Conservation (phyloP, 2,797 vertebrate species). For the Cyclopterus lumpus region DNA sequence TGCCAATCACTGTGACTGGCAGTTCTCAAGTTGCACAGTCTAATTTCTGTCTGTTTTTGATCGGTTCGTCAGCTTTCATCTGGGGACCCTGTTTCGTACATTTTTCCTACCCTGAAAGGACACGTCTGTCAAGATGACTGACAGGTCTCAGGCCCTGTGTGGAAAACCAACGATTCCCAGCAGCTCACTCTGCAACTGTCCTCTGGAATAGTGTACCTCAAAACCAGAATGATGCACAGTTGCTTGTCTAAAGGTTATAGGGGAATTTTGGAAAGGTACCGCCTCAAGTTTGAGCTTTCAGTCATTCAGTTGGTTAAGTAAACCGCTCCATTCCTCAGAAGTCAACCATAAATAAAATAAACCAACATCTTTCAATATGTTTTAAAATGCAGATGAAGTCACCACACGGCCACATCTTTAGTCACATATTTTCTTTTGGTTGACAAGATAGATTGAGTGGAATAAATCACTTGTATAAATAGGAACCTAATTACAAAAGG, state of each 20-base stretch:
- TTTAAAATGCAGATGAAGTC: constrained; percentile 16
- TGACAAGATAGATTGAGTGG: constrained; percentile 4
- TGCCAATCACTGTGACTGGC: constrained; percentile 78
- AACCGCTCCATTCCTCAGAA: constrained; percentile 1
- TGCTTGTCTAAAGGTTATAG: constrained; percentile 30
- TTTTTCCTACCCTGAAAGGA: constrained; percentile 75
- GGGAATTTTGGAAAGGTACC: constrained; percentile 26
- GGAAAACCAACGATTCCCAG: constrained; percentile 57
- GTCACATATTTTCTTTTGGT: neutral
- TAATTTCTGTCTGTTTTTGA: constrained; percentile 78
- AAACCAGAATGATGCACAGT: constrained; percentile 48
- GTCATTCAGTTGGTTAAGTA: constrained; percentile 8
- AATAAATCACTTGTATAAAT: constrained; percentile 19
- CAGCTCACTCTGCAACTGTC: constrained; percentile 57
- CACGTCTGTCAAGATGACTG: constrained; percentile 80
- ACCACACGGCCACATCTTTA: neutral
- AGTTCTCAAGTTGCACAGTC: constrained; percentile 73
- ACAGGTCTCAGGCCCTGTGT: constrained; percentile 74
- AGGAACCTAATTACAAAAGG: constrained; percentile 1
- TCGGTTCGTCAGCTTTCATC: constrained; percentile 80
- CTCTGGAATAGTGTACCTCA: constrained; percentile 55
- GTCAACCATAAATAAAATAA: constrained; percentile 5
- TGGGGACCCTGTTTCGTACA: constrained; percentile 73
- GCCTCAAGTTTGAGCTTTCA: constrained; percentile 18
- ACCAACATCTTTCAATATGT: neutral